Evolutionary conservation across 2,888 invertebrate species (phyloP), one percentile per base, ranked within the genome.

Genomic region (Pterostichus niger): DNA sequence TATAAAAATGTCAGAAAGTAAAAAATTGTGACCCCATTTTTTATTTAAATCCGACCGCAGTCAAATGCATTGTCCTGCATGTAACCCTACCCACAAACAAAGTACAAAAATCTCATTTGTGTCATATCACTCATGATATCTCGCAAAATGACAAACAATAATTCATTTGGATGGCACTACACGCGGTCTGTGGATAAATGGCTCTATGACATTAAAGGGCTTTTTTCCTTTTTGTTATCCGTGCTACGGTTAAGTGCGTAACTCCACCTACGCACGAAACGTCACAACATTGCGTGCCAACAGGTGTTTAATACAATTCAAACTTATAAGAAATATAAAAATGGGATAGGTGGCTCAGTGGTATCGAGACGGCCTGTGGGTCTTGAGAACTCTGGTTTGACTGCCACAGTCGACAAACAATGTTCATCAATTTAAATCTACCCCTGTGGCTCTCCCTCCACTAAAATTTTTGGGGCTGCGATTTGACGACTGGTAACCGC

Each of bases 111-210:
- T 59, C 59, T 17, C 59, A 11, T 59, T 24, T 4, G 11, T 59
- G 59, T 59, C 59, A 59, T 24, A 40, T 59, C 10, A 11, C 17
- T 24, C 31, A 59, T 24, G 24, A 24, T 31, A 59, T 24, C 31
- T 59, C 59, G 24, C 59, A 31, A 59, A 59, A 59, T 24, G 59
- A 10, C 59, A 54, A 9, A 59, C 59, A 59, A 59, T 59, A 59
- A 59, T 59, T 59, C 59, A 59, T 24, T 59, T 24, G 24, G 9
- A 15, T 59, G 59, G 11, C 24, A 59, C 31, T 59, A 59, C 59
- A 40, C 10, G 31, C 9, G 17, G 24, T 17, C 59, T 24, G 17
- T 24, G 59, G 59, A 31, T 24, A 31, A 24, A 31, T 11, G 31
- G 10, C 17, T 31, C 2, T 9, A 59, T 59, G 17, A 59, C 24